Base-by-base conservation (phyloP, 2,888 invertebrate genomes). In the Philopedon plagiatum region DNA sequence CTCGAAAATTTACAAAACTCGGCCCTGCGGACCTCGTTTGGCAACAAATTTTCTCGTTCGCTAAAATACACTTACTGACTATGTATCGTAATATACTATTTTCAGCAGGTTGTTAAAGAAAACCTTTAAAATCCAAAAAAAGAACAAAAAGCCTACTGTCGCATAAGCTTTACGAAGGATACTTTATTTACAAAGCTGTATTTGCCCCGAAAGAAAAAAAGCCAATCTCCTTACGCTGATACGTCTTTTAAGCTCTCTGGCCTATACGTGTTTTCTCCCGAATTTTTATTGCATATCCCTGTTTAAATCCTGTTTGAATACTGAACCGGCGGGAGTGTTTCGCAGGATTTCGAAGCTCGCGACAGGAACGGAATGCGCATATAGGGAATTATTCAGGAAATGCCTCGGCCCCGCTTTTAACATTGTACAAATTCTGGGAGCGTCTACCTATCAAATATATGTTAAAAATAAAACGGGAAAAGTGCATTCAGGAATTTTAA, bases 311-410 rank as follows among this genome's bases (percentile, higher is more conserved):
- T 66, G 66, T 66, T 66, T 71, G 62, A 71, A 61, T 71, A 60
- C 71, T 60, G 60, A 63, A 70, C 29, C 58, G 66, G 34, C 67
- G 57, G 66, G 66, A 66, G 71, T 71, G 71, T 71, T 62, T 71
- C 49, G 61, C 54, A 71, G 66, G 66, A 66, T 66, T 66, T 46
- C 71, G 44, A 66, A 66, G 65, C 71, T 65, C 61, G 66, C 71
- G 66, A 66, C 62, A 56, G 61, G 49, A 39, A 54, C 46, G 71
- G 71, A 71, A 71, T 71, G 65, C 56, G 54, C 65, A 71, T 71
- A 71, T 71, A 58, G 71, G 41, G 65, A 71, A 71, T 70, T 66
- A 71, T 71, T 71, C 71, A 72, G 71, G 66, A 72, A 72, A 72
- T 72, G 51, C 67, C 71, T 57, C 44, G 66, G 63, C 62, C n/a